Conservation (phyloP, 2,113 vertebrate species). For the Aepyceros melampus region DNA sequence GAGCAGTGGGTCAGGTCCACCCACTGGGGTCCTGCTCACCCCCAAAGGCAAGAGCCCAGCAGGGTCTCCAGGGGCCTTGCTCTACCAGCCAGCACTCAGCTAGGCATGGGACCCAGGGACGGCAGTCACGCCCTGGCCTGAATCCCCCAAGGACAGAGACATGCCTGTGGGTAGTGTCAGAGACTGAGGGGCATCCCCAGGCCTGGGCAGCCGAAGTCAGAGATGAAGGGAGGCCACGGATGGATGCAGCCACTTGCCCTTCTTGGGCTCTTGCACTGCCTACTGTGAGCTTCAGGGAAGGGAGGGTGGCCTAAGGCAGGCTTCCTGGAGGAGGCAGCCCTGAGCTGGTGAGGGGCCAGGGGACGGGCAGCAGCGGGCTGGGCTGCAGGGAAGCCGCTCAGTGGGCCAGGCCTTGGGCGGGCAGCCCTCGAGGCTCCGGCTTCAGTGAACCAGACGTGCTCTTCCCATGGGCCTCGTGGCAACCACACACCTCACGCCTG, state of each 20-base stretch:
- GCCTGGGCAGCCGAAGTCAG: background rate
- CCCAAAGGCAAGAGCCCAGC: background rate
- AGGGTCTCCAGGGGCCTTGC: background rate
- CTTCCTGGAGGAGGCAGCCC: background rate
- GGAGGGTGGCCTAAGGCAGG: too few species aligned
- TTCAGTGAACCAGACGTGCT: background rate
- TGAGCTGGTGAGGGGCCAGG: background rate
- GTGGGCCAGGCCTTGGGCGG: background rate
- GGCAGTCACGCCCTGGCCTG: background rate
- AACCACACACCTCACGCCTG: conserved; percentile 54
- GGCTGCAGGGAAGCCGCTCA: rapidly evolving
- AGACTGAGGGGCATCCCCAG: background rate
- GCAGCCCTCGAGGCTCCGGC: background rate
- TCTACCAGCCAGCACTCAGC: background rate
- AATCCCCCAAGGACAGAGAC: background rate
- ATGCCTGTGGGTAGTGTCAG: background rate
- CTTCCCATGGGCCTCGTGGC: background rate
- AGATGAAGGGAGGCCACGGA: background rate
- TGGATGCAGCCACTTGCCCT: background rate
- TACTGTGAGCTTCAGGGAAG: background rate
- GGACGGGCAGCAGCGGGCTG: background rate
- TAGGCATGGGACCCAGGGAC: background rate
- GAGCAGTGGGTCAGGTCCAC: background rate
- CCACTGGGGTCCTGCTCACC: background rate
- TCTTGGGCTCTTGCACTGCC: background rate